A percentile compares a stretch with the other conserved stretches of the same genome.
Evolutionary conservation across 2,797 vertebrate genomes (phyloP).

Genomic region (Chelmon rostratus): DNA sequence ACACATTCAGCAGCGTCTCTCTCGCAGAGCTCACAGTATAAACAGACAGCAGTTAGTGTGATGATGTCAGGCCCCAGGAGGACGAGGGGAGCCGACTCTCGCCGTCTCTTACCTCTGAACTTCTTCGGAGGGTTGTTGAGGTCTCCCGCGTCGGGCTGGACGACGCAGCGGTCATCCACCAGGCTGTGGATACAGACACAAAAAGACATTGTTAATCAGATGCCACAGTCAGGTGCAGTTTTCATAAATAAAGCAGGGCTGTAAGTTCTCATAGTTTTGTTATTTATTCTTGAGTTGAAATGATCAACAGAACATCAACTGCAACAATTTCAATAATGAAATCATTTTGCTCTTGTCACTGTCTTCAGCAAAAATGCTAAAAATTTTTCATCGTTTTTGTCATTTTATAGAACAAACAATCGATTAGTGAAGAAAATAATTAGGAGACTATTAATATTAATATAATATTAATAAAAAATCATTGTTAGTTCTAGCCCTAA

Average conservation of each 20-base stretch:
- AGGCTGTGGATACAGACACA: constrained; percentile 83
- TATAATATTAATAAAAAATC: too few species aligned
- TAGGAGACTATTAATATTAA: not conserved
- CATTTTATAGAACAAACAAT: not conserved
- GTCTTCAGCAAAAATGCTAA: not conserved
- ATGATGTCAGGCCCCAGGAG: constrained; percentile 47
- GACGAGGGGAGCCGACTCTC: not conserved
- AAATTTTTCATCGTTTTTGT: too few species aligned
- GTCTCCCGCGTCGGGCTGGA: constrained; percentile 98
- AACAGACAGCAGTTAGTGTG: constrained; percentile 60
- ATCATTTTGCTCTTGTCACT: not conserved
- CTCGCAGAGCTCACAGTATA: constrained; percentile 47
- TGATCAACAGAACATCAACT: too few species aligned
- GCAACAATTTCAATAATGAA: not conserved
- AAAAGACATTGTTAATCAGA: not conserved
- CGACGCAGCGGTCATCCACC: constrained; percentile 98
- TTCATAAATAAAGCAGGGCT: not conserved
- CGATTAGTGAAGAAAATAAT: not conserved
- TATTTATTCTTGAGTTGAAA: not conserved
- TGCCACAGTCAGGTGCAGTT: not conserved
- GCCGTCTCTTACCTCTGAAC: constrained; percentile 92
- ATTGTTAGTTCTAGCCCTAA: not conserved
- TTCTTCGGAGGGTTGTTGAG: constrained; percentile 99
- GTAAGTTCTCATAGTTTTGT: constrained; percentile 2
- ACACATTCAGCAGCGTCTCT: constrained; percentile 67